Conservation (phyloP, 1,140 invertebrate genomes). For the Bradysia coprophila region DNA sequence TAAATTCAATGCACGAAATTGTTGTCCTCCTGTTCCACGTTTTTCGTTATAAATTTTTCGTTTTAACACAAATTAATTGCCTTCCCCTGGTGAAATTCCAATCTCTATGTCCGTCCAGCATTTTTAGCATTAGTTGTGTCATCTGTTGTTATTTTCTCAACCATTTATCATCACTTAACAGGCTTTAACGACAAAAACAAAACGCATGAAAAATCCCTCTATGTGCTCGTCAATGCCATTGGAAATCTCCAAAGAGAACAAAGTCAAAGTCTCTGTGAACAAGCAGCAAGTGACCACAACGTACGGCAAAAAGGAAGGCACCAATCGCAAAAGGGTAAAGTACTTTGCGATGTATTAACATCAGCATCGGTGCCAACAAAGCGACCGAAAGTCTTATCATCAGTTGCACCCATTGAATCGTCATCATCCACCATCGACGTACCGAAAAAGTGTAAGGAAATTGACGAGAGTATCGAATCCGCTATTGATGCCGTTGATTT, state of each 20-base stretch:
- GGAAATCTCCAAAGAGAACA: not conserved
- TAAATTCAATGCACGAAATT: too few relatives aligned
- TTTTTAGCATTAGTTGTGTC: too few relatives aligned
- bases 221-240: not conserved
- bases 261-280: not conserved
- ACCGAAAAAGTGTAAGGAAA: not conserved
- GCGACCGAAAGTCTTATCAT: not conserved
- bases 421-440: not conserved
- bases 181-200: not conserved
- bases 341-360: not conserved
- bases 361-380: not conserved
- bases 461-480: not conserved
- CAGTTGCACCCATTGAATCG: not conserved
- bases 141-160: too few relatives aligned
- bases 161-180: too few relatives aligned
- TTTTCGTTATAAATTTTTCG: too few relatives aligned
- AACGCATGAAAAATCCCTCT: not conserved
- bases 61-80: too few relatives aligned
- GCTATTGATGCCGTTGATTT: not conserved
- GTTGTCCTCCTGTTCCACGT: too few relatives aligned
- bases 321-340: conserved; percentile 1
- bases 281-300: not conserved
- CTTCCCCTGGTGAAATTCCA: too few relatives aligned
- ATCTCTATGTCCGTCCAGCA: too few relatives aligned
- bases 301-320: not conserved